Evolutionary conservation across 1,140 invertebrate species (phyloP).

Genomic region (Zaprionus taronus): DNA sequence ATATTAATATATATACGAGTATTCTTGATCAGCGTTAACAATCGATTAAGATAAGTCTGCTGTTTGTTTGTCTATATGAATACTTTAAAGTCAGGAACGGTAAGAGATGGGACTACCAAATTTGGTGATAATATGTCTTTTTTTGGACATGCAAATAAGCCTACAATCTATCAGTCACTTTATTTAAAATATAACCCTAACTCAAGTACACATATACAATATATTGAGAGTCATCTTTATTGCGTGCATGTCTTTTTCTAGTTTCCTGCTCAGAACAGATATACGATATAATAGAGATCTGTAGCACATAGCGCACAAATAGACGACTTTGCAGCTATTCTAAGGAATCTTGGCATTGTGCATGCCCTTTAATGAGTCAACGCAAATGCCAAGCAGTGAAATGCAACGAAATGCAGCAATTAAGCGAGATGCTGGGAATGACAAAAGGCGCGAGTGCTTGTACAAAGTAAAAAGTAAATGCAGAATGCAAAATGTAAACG

Average conservation of each 20-base stretch:
- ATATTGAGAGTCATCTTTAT: no score
- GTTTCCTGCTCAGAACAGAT: not conserved
- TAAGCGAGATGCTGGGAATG: constrained; percentile 35
- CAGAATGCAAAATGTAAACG: constrained; percentile 17
- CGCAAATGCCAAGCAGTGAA: constrained; percentile 32
- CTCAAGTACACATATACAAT: no score
- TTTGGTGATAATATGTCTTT: no score
- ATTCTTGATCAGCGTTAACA: no score
- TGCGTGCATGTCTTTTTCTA: not conserved
- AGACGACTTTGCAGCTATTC: constrained; percentile 33
- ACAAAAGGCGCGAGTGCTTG: constrained; percentile 39
- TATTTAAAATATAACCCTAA: no score
- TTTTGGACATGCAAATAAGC: no score
- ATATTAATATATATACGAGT: not conserved
- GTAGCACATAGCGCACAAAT: not conserved
- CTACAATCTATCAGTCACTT: no score
- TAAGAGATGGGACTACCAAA: no score
- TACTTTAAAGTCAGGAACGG: no score
- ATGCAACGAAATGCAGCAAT: constrained; percentile 46
- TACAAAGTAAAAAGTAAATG: constrained; percentile 39
- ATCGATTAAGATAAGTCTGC: no score
- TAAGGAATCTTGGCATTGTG: constrained; percentile 6
- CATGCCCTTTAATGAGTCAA: constrained; percentile 22
- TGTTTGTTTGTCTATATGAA: no score
- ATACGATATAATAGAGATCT: not conserved